A percentile compares a stretch with the other conserved stretches of the same genome.
Evolutionary conservation across 2,113 vertebrate genomes (phyloP).

Genomic region (Trogon melanurus): DNA sequence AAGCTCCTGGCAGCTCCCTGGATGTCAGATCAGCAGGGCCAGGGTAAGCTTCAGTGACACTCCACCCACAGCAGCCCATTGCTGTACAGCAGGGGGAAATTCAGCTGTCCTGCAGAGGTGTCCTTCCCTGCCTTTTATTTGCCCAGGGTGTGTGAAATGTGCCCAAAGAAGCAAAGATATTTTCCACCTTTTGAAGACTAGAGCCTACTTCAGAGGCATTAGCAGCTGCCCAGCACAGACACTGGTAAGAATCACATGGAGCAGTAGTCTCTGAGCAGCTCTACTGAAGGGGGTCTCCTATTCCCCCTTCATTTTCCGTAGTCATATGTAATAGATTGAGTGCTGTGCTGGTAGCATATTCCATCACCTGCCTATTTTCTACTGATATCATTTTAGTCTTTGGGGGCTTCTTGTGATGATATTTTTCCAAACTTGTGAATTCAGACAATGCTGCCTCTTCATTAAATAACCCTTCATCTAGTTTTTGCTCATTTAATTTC

Average conservation of each 20-base stretch:
- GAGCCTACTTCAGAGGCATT: not conserved
- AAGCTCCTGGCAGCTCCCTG: not conserved
- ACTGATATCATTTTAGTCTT: not conserved
- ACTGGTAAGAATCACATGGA: not conserved
- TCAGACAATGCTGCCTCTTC: not conserved
- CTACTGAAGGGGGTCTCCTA: not conserved
- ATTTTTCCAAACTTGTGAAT: slow-evolving; percentile 2
- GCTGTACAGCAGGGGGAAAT: not conserved
- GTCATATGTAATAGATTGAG: not conserved
- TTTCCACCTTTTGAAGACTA: not conserved
- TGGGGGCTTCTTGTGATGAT: not conserved
- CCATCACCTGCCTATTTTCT: not conserved
- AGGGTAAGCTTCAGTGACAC: not conserved
- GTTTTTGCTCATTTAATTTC: slow-evolving; percentile 39
- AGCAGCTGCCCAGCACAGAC: not conserved
- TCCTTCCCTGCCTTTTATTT: not conserved
- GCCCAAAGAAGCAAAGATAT: not conserved
- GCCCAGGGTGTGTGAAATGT: not conserved
- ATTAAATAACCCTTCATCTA: slow-evolving; percentile 21
- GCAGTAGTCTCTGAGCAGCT: not conserved
- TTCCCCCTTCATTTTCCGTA: not conserved
- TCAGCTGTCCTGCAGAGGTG: not conserved
- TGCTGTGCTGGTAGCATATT: not conserved
- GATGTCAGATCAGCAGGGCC: not conserved
- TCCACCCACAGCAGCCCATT: not conserved